phyloP scores from a whole-genome alignment of 1,140 invertebrate genomes.

The Aplysia californica region DNA sequence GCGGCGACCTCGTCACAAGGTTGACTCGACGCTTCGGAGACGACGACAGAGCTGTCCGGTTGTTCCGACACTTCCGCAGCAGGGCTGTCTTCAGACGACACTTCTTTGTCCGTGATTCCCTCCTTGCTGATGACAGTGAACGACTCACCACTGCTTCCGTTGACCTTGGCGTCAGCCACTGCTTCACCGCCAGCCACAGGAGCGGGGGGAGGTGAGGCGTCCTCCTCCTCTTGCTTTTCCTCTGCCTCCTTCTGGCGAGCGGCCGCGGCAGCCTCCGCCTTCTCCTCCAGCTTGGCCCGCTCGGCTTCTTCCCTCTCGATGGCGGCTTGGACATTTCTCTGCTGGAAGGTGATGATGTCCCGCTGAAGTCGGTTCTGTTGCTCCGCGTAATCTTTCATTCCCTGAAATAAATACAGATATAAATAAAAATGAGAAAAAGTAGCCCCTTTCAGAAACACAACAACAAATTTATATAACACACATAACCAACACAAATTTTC shows the following conservation, averaged over 20 bases:
- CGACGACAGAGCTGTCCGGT: too few relatives aligned
- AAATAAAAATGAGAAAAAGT: too few relatives aligned
- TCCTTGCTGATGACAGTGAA: too few relatives aligned
- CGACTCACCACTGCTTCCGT: too few relatives aligned
- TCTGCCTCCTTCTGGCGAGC: not conserved
- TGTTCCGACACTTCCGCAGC: too few relatives aligned
- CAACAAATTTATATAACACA: not conserved
- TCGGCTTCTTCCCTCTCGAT: constrained; percentile 51
- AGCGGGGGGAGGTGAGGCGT: too few relatives aligned
- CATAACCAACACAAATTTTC: not conserved
- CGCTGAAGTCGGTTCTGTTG: constrained; percentile 61
- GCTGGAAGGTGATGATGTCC: constrained; percentile 55
- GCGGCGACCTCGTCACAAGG: too few relatives aligned
- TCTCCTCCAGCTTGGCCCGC: constrained; percentile 32
- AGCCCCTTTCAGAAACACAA: too few relatives aligned
- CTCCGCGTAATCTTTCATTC: constrained; percentile 67
- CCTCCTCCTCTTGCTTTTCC: not conserved
- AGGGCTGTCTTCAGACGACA: too few relatives aligned
- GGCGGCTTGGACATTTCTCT: constrained; percentile 53
- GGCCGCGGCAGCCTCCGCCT: constrained; percentile 36
- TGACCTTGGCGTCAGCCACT: too few relatives aligned
- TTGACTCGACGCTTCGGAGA: too few relatives aligned
- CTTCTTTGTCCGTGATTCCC: too few relatives aligned
- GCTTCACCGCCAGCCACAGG: not conserved
- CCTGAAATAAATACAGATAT: constrained; percentile 43